A percentile compares a stretch with the other conserved stretches of the same genome.
Evolutionary conservation across 1,140 invertebrate species (phyloP).

Genomic region (Drosophila persimilis): DNA sequence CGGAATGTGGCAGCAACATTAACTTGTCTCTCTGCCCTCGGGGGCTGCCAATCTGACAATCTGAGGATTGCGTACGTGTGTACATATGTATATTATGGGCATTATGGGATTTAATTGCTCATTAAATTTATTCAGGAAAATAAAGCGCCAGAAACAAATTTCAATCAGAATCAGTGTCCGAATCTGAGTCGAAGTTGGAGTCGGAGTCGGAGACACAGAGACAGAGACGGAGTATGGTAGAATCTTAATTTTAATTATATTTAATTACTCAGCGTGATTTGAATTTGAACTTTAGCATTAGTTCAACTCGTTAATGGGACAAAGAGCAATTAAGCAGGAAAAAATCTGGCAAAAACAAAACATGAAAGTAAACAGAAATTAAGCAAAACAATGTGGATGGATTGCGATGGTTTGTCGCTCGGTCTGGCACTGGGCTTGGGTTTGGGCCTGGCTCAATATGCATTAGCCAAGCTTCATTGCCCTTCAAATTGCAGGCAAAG

Average conservation of each 20-base stretch:
- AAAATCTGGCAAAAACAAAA: slow-evolving; percentile 9
- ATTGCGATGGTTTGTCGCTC: slow-evolving; percentile 1
- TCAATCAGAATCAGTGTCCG: slow-evolving; percentile 13
- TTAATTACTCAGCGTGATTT: slow-evolving; percentile 68
- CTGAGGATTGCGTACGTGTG: slow-evolving; percentile 14
- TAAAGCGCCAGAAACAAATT: slow-evolving; percentile 25
- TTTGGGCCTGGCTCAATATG: slow-evolving; percentile 1
- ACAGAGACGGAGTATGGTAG: not conserved
- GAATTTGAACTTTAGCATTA: slow-evolving; percentile 61
- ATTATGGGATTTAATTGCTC: slow-evolving; percentile 54
- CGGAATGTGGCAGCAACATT: slow-evolving; percentile 7
- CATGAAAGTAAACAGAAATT: slow-evolving; percentile 5
- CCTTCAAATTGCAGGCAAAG: slow-evolving; percentile 41
- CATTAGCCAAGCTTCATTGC: slow-evolving; percentile 41
- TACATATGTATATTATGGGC: slow-evolving; percentile 2
- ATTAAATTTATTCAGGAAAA: slow-evolving; percentile 49
- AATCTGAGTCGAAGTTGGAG: not conserved
- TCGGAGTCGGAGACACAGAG: not conserved
- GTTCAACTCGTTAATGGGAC: slow-evolving; percentile 56
- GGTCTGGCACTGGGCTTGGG: not conserved
- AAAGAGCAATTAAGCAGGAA: slow-evolving; percentile 43
- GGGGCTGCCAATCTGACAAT: slow-evolving; percentile 10
- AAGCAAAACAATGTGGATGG: slow-evolving; percentile 7
- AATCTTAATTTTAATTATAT: slow-evolving; percentile 44
- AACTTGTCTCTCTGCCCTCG: slow-evolving; percentile 18